These are phyloP conservation scores for Notodonta dromedarius DNA, from an alignment of 2,888 invertebrate genomes.

Conservation along the genomic window DNA sequence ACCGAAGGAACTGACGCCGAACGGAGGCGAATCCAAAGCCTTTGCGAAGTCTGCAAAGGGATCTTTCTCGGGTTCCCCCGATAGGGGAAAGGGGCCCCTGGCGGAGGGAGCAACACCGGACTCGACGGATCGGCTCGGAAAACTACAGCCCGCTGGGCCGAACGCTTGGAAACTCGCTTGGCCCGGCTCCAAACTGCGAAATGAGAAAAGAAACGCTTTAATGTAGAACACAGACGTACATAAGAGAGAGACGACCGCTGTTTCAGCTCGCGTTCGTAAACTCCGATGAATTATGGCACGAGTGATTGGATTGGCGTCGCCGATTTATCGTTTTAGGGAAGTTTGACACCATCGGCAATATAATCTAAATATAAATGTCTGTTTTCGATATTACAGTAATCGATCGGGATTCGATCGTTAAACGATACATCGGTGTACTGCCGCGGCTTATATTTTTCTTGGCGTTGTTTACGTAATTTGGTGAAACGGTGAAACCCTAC, in stretches of 20 bases:
- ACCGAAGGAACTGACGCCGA: conserved; percentile 56
- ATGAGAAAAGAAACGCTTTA: conserved; percentile 82
- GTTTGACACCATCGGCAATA: conserved; percentile 74
- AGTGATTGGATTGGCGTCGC: conserved; percentile 77
- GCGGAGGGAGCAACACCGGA: conserved; percentile 71
- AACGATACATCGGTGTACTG: conserved; percentile 33
- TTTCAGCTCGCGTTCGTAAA: conserved; percentile 73
- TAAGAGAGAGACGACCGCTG: conserved; percentile 75
- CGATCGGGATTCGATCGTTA: conserved; percentile 45
- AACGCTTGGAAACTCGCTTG: conserved; percentile 83
- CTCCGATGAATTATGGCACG: conserved; percentile 78
- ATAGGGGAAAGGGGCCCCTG: conserved; percentile 56
- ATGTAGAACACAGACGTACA: conserved; percentile 72
- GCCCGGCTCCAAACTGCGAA: conserved; percentile 85
- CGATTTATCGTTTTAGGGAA: conserved; percentile 73
- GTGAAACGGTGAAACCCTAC: conserved; percentile 13
- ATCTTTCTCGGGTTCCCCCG: conserved; percentile 67
- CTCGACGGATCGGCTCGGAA: conserved; percentile 79
- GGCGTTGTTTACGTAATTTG: conserved; percentile 13
- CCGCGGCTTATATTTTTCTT: conserved; percentile 10
- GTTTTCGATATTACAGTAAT: conserved; percentile 46
- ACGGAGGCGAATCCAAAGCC: conserved; percentile 62
- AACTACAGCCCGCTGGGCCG: conserved; percentile 80
- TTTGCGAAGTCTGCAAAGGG: conserved; percentile 62
- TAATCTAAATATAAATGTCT: conserved; percentile 69